These are phyloP conservation scores for Caenorhabditis doughertyi DNA, from an alignment of 2,888 invertebrate species.

Conservation along the genomic window DNA sequence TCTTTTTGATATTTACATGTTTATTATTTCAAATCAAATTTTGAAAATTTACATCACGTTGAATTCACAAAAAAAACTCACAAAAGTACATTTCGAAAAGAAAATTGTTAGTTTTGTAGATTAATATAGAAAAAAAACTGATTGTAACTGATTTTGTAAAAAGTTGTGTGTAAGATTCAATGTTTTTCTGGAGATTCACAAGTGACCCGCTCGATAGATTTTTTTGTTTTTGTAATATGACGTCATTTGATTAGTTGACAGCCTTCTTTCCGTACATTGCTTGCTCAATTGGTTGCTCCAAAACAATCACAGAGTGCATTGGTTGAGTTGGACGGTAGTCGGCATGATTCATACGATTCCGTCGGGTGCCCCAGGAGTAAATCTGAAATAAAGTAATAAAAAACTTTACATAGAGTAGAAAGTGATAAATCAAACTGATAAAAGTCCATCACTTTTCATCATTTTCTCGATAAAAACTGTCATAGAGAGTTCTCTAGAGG, in stretches of 20 bases:
- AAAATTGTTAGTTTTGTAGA: no score
- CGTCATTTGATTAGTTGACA: slow-evolving; percentile 25
- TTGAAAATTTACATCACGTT: no score
- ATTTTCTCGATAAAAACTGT: not conserved
- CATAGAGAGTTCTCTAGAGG: no score
- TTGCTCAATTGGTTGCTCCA: slow-evolving; percentile 76
- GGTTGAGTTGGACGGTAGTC: slow-evolving; percentile 66
- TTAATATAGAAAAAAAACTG: not conserved
- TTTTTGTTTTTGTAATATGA: not conserved
- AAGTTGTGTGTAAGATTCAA: not conserved
- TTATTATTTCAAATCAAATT: no score
- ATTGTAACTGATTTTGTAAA: not conserved
- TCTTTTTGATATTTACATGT: no score
- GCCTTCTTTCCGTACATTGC: slow-evolving; percentile 76
- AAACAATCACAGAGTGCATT: slow-evolving; percentile 72
- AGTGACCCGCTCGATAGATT: slow-evolving; percentile 46
- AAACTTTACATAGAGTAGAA: not conserved
- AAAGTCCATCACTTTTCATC: not conserved
- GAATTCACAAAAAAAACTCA: no score
- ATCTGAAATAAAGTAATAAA: slow-evolving; percentile 35
- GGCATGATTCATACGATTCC: slow-evolving; percentile 50
- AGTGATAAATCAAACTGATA: slow-evolving; percentile 21
- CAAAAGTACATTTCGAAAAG: no score
- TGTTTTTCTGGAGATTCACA: slow-evolving; percentile 43
- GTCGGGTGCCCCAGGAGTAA: slow-evolving; percentile 41